A percentile compares a stretch with the other conserved stretches of the same genome.
Evolutionary conservation across 2,888 invertebrate species (phyloP).

Genomic region (Athrips mouffetella): DNA sequence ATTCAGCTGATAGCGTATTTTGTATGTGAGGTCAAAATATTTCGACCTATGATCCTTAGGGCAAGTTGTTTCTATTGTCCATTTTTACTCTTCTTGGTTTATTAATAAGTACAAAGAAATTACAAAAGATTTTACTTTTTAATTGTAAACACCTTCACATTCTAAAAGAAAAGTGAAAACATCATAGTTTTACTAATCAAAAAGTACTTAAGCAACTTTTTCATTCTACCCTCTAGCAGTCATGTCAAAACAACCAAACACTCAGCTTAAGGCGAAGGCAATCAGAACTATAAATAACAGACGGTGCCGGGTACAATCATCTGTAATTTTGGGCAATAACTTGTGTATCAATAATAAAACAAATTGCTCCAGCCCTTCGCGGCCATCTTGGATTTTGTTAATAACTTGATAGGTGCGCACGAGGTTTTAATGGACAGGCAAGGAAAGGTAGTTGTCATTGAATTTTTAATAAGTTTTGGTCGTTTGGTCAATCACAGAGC

Average conservation of each 20-base stretch:
- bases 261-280: constrained; percentile 18
- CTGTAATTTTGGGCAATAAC: constrained; percentile 71
- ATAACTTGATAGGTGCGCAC: constrained; percentile 24
- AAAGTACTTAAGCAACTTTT: background rate
- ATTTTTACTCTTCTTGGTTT: no score
- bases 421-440: background rate
- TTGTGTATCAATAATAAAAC: constrained; percentile 69
- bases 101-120: no score
- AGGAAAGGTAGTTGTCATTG: constrained; percentile 6
- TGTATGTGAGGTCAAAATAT: no score
- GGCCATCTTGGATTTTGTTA: constrained; percentile 36
- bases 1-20: no score
- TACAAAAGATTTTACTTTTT: no score
- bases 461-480: constrained; percentile 4
- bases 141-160: no score
- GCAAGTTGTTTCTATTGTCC: no score
- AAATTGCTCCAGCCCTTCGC: constrained; percentile 46
- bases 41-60: no score
- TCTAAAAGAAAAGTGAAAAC: background rate
- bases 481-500: background rate
- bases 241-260: background rate
- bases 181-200: background rate
- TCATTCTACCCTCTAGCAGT: constrained; percentile 3
- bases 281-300: constrained; percentile 47
- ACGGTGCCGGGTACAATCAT: constrained; percentile 48